Base-by-base conservation (phyloP, 2,113 vertebrate genomes). In the Nyctibius bracteatus region DNA sequence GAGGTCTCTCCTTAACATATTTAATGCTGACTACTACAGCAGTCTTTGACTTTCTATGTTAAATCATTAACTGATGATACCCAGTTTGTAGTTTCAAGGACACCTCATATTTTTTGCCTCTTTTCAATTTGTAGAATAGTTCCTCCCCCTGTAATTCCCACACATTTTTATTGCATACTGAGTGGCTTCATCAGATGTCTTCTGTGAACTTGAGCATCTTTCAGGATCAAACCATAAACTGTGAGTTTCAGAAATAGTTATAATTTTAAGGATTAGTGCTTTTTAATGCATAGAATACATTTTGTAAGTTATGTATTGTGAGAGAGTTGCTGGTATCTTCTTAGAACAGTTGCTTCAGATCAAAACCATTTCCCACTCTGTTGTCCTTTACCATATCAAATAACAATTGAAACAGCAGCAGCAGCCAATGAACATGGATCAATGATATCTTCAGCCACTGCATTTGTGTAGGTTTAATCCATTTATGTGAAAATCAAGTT, bases 401-500 rank as follows among this genome's bases (percentile, higher is more conserved):
- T 98, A 98, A 98, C 98, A 98, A 98, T 96, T 98, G 98, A 98
- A 98, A 98, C 91, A 96, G 97, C 96, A 97, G 97, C 96, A 97
- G 97, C 95, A 97, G 95, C 96, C 92, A 98, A 96, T 98, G 98
- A 98, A 97, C 96, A 97, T 84, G 93, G 98, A 99, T 99, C 98
- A 98, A 98, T 99, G 98, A 94, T 98, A 98, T 98, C 98, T 97
- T 97, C 97, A 97, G 96, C 98, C 97, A 94, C 96, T 96, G 97
- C 98, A 98, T 98, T 98, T 98, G 97, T 98, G 97, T 98, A 98
- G 91, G 93, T 97, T 98, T 98, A 98, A 99, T 99, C 98, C 98
- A 98, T 99, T 99, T 99, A 99, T 98, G 97, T 98, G 98, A 98
- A 98, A 98, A 98, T 98, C 92, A 98, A 98, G 95, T 98, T 98